Base-by-base conservation (phyloP, 2,113 vertebrate genomes). In the Forbesichthys papilliferus region DNA sequence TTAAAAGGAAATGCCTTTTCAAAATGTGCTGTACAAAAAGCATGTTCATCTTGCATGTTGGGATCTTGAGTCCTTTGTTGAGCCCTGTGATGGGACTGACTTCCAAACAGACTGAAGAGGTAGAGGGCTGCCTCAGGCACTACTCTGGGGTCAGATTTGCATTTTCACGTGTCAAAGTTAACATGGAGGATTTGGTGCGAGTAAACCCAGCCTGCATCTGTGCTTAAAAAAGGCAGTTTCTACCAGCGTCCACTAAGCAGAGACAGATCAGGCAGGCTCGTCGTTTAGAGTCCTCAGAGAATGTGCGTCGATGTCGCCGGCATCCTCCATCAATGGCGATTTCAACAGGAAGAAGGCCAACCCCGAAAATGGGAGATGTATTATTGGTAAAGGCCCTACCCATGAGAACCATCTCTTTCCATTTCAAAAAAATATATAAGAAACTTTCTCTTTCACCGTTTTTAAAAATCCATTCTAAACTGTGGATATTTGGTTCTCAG, bases 11-110 rank as follows among this genome's bases (percentile, higher is more conserved):
- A 91, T 78, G 76, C 83, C 75, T 71, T 84, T 88, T 84, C 80
- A 87, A 88, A 90, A 91, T 89, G 81, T 88, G 85, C 87, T 78
- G 81, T 90, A 89, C 84, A 90, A 89, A 73, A 82, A 75, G 84
- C 82, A 81, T 66, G 69, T 76, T 84, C 77, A 69, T 77, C 84
- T 90, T 92, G 87, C 88, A 90, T 90, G 87, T 84, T 85, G 86
- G 74, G 79, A 88, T 80, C 74, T 77, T 51, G 68, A 85, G 77
- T 85, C 82, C 78, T 71, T 20, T 27, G 59, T 76, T 60, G 81
- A 85, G 83, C 78, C 85, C 84, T 83, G 86, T 78, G 79, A 74
- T 51, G 33, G 76, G 72, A 78, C 77, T 64, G 67, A 76, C 80
- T 82, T 86, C 77, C 75, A 71, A 58, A 80, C 81, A 84, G 78